Percentiles rank a stretch among this genome's conserved stretches.
phyloP scores from a whole-genome alignment of 2,797 vertebrate genomes.

The Rhadinocentrus ornatus region DNA sequence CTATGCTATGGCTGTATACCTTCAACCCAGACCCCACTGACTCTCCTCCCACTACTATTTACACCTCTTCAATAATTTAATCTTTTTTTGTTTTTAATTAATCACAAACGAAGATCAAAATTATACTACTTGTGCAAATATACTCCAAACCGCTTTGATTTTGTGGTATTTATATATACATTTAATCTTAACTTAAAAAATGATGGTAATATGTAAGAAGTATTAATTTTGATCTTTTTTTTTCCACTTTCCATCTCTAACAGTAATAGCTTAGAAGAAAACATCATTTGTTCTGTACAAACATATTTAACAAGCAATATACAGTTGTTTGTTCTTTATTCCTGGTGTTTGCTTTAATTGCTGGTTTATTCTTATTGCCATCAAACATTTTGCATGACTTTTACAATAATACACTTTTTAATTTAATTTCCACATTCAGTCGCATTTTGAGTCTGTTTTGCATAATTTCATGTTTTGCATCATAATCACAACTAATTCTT shows the following conservation, averaged over 20 bases:
- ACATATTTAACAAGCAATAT: conserved; percentile 84
- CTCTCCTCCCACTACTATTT: conserved; percentile 40
- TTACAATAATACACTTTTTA: background rate
- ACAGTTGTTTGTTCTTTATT: conserved; percentile 49
- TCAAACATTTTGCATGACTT: conserved; percentile 35
- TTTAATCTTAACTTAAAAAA: background rate
- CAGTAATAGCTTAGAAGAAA: conserved; percentile 22
- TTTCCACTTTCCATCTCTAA: conserved; percentile 18
- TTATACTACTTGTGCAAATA: conserved; percentile 39
- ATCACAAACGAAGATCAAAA: conserved; percentile 38
- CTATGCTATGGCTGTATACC: conserved; percentile 85
- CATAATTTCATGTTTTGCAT: conserved; percentile 25
- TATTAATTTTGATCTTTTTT: conserved; percentile 50
- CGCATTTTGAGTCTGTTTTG: conserved; percentile 17
- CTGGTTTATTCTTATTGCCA: conserved; percentile 10
- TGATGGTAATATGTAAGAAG: conserved; percentile 22
- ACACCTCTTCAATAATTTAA: background rate
- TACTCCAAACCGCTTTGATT: conserved; percentile 6
- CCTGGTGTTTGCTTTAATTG: background rate
- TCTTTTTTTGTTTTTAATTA: conserved; percentile 1
- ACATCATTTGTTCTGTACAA: conserved; percentile 83
- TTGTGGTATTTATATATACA: background rate
- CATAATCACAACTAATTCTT: conserved; percentile 9
- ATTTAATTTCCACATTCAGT: conserved; percentile 13
- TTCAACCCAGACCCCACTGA: conserved; percentile 72